Evolutionary conservation across 1,140 invertebrate species (phyloP), one percentile per base, ranked within the genome.

Genomic region (Palaemon carinicauda): DNA sequence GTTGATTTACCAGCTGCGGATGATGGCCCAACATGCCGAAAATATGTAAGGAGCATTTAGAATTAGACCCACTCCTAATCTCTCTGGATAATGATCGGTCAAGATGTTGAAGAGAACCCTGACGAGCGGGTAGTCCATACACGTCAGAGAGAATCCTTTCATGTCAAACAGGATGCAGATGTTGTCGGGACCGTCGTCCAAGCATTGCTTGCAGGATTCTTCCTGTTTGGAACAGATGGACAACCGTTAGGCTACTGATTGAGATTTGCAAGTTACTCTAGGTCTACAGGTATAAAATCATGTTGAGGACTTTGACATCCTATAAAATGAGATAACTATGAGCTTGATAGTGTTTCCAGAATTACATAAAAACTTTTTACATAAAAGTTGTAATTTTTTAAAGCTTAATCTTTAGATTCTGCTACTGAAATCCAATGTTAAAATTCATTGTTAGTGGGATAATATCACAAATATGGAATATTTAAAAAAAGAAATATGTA

Each of bases 41-140:
- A 86, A 86, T 3, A 86, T 80, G 33, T 80, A 53, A 19, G 84
- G 84, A 24, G 84, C 84, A 56, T 80, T 86, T 14, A 86, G 27
- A 19, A 80, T 33, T 0, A 86, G 29, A 24, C 75, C 73, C 2
- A 86, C 84, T n/a, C 84, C 84, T 41, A 86, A 77, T 19, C 84
- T n/a, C 51, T 86, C 84, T 9, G 84, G 84, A 27, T 86, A 86
- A 27, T 86, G 84, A 27, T 80, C 77, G 9, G 27, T 54, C 84
- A 86, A 80, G 14, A 86, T 41, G 17, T 21, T 54, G 27, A 41
- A 80, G 3, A 86, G 77, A 7, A n/a, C 80, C 27, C 73, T 80
- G 14, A 86, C 21, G 12, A 71, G 52, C 9, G 60, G n/a, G 29
- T 86, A 86, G 12, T 86, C 84, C 84, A 86, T 86, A 51, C 84